phyloP scores from a whole-genome alignment of 2,797 vertebrate genomes.

The Liparis tanakae region DNA sequence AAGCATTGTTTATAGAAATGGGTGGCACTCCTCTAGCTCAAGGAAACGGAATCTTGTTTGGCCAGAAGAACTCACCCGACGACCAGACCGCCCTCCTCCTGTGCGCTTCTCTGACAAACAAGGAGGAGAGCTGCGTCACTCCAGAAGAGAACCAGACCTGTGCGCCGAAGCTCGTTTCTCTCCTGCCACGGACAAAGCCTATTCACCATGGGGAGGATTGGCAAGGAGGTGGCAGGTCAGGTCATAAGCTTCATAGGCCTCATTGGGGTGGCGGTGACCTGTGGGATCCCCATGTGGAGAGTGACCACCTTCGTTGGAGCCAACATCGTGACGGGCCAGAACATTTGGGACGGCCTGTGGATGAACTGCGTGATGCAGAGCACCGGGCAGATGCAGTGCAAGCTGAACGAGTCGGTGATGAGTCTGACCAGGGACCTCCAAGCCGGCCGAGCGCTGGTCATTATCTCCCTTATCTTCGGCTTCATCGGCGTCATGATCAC shows the following conservation, averaged over 20 bases:
- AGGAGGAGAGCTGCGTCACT: conserved; percentile 25
- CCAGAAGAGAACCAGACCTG: conserved; percentile 20
- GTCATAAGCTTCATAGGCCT: conserved; percentile 77
- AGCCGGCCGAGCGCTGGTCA: conserved; percentile 76
- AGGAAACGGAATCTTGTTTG: conserved; percentile 72
- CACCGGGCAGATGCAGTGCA: conserved; percentile 88
- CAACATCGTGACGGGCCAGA: conserved; percentile 85
- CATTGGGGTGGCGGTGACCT: conserved; percentile 69
- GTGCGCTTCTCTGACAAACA: conserved; percentile 48
- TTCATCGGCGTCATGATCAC: conserved; percentile 78
- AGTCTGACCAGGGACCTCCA: conserved; percentile 76
- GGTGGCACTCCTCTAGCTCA: conserved; percentile 53
- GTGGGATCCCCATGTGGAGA: conserved; percentile 84
- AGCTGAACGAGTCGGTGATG: conserved; percentile 76
- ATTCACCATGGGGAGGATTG: conserved; percentile 78
- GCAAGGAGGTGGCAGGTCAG: conserved; percentile 79
- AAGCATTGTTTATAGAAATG: conserved; percentile 16
- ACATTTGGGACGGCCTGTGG: conserved; percentile 86
- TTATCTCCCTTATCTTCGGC: conserved; percentile 78
- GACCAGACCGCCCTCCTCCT: conserved; percentile 52
- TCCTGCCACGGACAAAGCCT: conserved; percentile 34
- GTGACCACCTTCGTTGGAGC: conserved; percentile 81
- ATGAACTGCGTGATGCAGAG: conserved; percentile 87
- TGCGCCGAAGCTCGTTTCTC: conserved; percentile 3
- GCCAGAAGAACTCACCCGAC: conserved; percentile 66